These are phyloP conservation scores for Pseudochaenichthys georgianus DNA, from an alignment of 2,797 vertebrate genomes.

Conservation along the genomic window DNA sequence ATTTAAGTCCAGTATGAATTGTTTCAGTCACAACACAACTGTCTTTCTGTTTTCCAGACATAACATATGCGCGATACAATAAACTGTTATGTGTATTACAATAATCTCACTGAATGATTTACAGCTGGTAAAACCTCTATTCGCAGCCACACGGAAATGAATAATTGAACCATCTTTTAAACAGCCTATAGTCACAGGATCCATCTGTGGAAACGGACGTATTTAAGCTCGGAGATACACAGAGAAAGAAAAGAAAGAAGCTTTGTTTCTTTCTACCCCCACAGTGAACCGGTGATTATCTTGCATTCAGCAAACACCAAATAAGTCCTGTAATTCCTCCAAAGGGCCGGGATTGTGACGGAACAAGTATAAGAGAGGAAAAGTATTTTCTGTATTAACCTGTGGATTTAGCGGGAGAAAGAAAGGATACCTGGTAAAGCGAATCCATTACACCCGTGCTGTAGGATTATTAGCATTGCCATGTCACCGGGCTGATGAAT, in stretches of 20 bases:
- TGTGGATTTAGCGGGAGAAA: conserved; percentile 80
- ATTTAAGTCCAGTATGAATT: background rate
- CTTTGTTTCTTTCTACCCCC: conserved; percentile 54
- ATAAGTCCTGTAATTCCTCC: conserved; percentile 80
- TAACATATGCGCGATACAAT: background rate
- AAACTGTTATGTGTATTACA: background rate
- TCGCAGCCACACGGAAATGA: background rate
- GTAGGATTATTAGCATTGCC: conserved; percentile 81
- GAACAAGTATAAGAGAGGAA: conserved; percentile 81
- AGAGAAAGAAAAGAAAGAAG: conserved; percentile 35
- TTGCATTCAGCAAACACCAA: conserved; percentile 75
- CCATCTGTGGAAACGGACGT: conserved; percentile 20
- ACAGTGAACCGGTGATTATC: conserved; percentile 73
- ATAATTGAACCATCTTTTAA: conserved; percentile 2
- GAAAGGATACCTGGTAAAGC: conserved; percentile 82
- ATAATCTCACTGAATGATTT: background rate
- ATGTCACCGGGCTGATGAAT: conserved; percentile 83
- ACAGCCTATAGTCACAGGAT: conserved; percentile 4
- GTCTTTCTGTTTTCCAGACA: background rate
- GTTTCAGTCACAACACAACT: background rate
- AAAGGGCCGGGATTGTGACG: conserved; percentile 75
- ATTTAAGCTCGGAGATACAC: conserved; percentile 39
- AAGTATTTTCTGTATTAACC: conserved; percentile 84
- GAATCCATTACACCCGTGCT: conserved; percentile 78
- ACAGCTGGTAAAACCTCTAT: background rate